A percentile compares a stretch with the other conserved stretches of the same genome.
These are phyloP conservation scores for Blennius ocellaris DNA, from an alignment of 2,113 vertebrate genomes.

Conservation along the genomic window DNA sequence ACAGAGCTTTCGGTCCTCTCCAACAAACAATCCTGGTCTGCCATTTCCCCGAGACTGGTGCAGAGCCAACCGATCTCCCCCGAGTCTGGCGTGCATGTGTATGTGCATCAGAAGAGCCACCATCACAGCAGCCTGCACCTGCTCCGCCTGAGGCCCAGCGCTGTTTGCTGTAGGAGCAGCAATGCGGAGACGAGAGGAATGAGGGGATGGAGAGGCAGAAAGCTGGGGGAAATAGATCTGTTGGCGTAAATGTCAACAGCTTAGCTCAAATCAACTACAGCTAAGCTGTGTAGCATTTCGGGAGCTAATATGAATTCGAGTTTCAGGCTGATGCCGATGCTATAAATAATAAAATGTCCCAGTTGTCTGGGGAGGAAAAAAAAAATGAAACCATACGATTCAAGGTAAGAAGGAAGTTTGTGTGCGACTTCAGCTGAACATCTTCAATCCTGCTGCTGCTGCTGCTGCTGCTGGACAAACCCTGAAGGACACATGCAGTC, in stretches of 20 bases:
- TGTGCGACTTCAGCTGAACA: slow-evolving; percentile 31
- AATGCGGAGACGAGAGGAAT: slow-evolving; percentile 34
- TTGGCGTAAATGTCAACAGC: slow-evolving; percentile 62
- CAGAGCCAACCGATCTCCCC: slow-evolving; percentile 55
- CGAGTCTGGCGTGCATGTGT: slow-evolving; percentile 40
- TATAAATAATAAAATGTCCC: slow-evolving; percentile 57
- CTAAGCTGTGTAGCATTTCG: slow-evolving; percentile 33
- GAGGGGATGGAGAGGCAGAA: slow-evolving; percentile 27
- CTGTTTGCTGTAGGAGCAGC: slow-evolving; percentile 44
- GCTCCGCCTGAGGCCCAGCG: slow-evolving; percentile 60
- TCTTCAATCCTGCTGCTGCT: not conserved
- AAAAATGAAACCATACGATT: slow-evolving; percentile 40
- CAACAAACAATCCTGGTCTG: slow-evolving; percentile 54
- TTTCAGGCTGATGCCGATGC: slow-evolving; percentile 31
- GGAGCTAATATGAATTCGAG: slow-evolving; percentile 48
- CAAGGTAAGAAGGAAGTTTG: slow-evolving; percentile 11
- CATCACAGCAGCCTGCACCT: slow-evolving; percentile 72
- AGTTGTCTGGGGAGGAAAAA: slow-evolving; percentile 27
- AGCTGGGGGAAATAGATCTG: slow-evolving; percentile 45
- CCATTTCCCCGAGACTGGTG: slow-evolving; percentile 49
- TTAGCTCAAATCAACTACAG: slow-evolving; percentile 35
- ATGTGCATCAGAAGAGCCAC: slow-evolving; percentile 44
- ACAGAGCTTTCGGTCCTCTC: slow-evolving; percentile 32
- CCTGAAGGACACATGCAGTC: slow-evolving; percentile 54
- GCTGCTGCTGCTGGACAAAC: slow-evolving; percentile 38